phyloP scores from a whole-genome alignment of 2,797 vertebrate species.

The Alectoris magna region DNA sequence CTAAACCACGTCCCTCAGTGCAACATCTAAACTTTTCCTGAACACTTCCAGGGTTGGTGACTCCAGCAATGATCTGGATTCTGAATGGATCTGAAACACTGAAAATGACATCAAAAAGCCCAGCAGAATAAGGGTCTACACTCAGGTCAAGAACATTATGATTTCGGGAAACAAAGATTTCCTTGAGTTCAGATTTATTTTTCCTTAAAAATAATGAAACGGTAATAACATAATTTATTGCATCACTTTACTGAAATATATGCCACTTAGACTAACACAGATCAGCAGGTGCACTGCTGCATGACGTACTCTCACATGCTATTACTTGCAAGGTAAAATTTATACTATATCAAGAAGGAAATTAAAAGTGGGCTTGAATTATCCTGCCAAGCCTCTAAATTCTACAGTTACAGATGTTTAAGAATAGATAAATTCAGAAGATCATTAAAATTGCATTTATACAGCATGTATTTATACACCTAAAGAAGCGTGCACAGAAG shows the following conservation, averaged over 20 bases:
- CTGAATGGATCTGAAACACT: neutral
- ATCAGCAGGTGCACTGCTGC: neutral
- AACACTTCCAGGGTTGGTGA: no score
- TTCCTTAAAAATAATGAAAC: conserved; percentile 49
- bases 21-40: no score
- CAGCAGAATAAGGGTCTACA: neutral
- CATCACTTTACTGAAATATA: neutral
- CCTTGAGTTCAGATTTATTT: conserved; percentile 51
- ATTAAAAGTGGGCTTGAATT: neutral
- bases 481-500: neutral
- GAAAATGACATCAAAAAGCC: neutral
- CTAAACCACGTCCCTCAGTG: no score
- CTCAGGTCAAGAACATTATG: conserved; percentile 36
- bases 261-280: neutral
- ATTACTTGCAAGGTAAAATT: conserved; percentile 7
- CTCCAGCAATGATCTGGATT: neutral
- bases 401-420: neutral
- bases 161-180: conserved; percentile 43
- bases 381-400: neutral
- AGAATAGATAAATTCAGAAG: neutral
- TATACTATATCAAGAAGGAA: neutral
- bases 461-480: neutral
- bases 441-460: neutral
- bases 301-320: neutral
- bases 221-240: conserved; percentile 21